Base-by-base conservation (phyloP, 2,888 invertebrate species). In the Abscondita cerata region DNA sequence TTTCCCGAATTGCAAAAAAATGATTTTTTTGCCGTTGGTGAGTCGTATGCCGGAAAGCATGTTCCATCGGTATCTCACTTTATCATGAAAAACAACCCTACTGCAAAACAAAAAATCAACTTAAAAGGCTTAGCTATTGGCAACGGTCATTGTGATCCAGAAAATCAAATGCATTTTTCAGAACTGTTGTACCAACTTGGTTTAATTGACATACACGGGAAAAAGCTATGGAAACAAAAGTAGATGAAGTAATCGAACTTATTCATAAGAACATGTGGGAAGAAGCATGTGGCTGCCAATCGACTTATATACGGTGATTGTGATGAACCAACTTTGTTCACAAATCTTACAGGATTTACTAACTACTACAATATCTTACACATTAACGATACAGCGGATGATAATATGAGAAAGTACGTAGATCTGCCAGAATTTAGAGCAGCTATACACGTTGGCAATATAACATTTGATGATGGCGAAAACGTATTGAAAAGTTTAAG, bases 21-120 rank as follows among this genome's bases (percentile, higher is more conserved):
- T 89, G 71, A 90, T n/a, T n/a, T 90, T 52, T 95, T 97, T 78
- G 97, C 88, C 81, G 87, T 94, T 0, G 96, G 96, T 1, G 96
- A 96, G 81, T 95, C 94, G 0, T 95, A 95, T 76, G 95, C 87
- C 41, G 95, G 96, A 0, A 89, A 89, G 76, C 89, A 89, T 76
- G 86, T 89, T 0, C 96, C 96, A 1, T 91, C 94, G 0, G 78
- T 92, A 51, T 86, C 88, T 0, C 87, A 90, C 74, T 87, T 89
- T 0, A 92, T 93, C 57, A 87, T 90, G 70, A 84, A 85, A 67
- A 87, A 87, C 66, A 86, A 86, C 72, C 81, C 83, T 6, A 76
- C 70, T 5, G 86, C 89, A 0, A 78, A 82, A 54, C 79, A 84
- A 2, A 88, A 87, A 77, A 90, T 92, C n/a, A 91, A 92, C 75